Evolutionary conservation across 2,888 invertebrate genomes (phyloP).

Genomic region (Chymomyza caudatula): DNA sequence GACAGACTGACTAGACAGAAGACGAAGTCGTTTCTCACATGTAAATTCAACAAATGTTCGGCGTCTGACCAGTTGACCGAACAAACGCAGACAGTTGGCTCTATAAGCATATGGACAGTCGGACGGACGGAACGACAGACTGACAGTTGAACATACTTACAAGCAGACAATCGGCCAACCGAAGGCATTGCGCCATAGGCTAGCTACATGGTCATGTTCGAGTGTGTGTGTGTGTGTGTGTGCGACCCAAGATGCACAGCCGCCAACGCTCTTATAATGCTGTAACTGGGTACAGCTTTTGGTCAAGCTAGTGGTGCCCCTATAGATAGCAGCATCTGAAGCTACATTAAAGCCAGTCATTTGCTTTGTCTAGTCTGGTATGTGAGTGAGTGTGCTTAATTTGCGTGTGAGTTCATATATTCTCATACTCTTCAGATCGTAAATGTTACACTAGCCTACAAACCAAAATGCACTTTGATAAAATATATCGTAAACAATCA

Average conservation of each 20-base stretch:
- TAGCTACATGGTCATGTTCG: neutral
- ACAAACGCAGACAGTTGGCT: neutral
- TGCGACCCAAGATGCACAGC: neutral
- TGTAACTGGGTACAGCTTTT: neutral
- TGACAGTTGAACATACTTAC: neutral
- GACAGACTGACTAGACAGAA: constrained; percentile 1
- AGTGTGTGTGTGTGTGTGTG: neutral
- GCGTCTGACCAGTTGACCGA: neutral
- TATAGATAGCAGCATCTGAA: neutral
- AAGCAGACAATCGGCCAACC: no score
- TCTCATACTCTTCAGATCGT: constrained; percentile 8
- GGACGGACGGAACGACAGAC: neutral
- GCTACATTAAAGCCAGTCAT: neutral
- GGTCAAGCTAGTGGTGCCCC: neutral
- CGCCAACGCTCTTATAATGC: neutral
- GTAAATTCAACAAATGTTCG: constrained; percentile 8
- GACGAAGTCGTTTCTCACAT: constrained; percentile 5
- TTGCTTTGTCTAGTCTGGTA: neutral
- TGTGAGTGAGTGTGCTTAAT: constrained; percentile 25
- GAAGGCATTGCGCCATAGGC: neutral
- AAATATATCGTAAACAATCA: no score
- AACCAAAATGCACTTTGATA: no score
- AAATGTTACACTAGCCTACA: no score
- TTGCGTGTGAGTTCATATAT: constrained; percentile 44
- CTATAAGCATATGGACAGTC: neutral